Evolutionary conservation across 2,797 vertebrate species (phyloP).

Genomic region (Glyptemys insculpta): DNA sequence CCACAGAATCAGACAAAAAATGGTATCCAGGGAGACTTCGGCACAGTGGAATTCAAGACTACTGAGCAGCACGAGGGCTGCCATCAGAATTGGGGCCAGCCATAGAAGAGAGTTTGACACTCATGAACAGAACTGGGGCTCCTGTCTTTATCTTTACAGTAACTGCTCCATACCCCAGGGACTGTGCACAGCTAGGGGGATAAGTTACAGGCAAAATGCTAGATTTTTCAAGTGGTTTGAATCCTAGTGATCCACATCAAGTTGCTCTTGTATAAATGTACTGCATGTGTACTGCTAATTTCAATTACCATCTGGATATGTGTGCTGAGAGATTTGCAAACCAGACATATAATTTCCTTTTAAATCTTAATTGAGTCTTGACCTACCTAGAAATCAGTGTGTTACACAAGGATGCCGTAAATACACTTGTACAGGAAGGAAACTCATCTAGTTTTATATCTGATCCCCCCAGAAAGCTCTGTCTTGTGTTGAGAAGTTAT

Average conservation of each 20-base stretch:
- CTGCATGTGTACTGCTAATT: not conserved
- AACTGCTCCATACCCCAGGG: not conserved
- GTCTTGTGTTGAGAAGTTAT: not conserved
- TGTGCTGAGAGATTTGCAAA: not conserved
- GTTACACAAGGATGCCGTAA: not conserved
- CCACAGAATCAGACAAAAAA: slow-evolving; percentile 5
- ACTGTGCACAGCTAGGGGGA: no score
- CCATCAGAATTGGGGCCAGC: fast-evolving
- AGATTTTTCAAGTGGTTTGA: not conserved
- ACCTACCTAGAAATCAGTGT: not conserved
- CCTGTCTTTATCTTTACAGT: not conserved
- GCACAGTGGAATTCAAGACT: not conserved
- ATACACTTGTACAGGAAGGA: fast-evolving
- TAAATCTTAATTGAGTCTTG: not conserved
- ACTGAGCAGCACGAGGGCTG: not conserved
- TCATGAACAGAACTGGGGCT: not conserved
- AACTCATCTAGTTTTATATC: not conserved
- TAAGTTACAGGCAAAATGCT: not conserved
- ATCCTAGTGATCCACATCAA: not conserved
- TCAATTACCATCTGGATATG: not conserved
- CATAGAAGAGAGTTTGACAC: not conserved
- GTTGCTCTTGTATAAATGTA: fast-evolving
- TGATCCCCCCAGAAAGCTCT: not conserved
- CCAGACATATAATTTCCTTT: not conserved
- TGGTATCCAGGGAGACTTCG: not conserved